Evolutionary conservation across 64 coral and sea anemone species (phyloP), one percentile per base, ranked within the genome.

Genomic region (Montipora capricornis): DNA sequence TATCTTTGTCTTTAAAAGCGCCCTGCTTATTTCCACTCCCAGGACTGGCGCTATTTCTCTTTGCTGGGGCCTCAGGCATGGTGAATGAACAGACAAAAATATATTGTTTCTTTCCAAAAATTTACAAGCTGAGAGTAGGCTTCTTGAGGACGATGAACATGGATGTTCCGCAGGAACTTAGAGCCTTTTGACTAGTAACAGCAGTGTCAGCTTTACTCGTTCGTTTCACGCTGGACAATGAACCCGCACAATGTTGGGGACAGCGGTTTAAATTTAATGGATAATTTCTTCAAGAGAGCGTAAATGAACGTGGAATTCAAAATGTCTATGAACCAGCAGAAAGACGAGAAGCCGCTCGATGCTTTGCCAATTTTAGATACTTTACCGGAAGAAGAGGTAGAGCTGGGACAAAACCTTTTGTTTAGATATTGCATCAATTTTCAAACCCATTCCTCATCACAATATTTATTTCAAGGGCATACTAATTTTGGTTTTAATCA

Each of bases 1-100:
- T 98, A 62, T 98, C 97, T 84, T 98, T 98, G 64, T 98, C 94
- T 68, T 98, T 98, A 89, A 96, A 98, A 51, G 97, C 97, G 77
- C 80, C 76, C 20, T 93, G 60, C 24, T 93, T 87, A 49, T 83
- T 88, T 78, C 88, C 77, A 77, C 44, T 47, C 2, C 84, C 60
- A 48, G 69, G 8, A 81, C 78, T 95, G 69, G 46, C 44, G 64
- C 5, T 90, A 61, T 67, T 75, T 89, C 75, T 82, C 74, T 75
- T 37, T 58, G 81, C 52, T 59, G 86, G 5, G 51, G 71, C 79
- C 83, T 98, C 97, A 77, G 94, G 97, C 97, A 98, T 98, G 61
- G 52, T 98, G 88, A 62, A 70, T 68, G 14, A 48, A 60, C 81
- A 58, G 15, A 15, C 1, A 14, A 60, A 75, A 16, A 53, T 47